phyloP scores from a whole-genome alignment of 2,797 vertebrate genomes.

The Notolepis coatsorum region DNA sequence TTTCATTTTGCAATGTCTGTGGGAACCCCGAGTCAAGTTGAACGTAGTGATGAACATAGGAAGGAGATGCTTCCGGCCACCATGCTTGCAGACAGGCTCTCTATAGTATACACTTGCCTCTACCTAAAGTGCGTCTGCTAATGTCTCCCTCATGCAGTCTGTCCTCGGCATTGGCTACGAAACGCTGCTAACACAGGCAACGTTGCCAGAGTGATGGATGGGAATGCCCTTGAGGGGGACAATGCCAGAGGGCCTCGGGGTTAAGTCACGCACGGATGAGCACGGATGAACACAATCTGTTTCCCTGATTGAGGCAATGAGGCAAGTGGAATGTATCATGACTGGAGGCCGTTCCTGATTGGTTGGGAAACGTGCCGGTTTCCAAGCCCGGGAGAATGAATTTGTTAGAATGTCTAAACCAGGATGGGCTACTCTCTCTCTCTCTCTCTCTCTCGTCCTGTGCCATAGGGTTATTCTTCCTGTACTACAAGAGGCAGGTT shows the following conservation, averaged over 20 bases:
- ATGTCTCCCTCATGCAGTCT: constrained; percentile 26
- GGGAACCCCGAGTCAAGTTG: too few species aligned
- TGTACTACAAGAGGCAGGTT: too few species aligned
- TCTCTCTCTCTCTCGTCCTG: too few species aligned
- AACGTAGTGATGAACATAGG: too few species aligned
- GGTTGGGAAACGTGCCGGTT: constrained; percentile 20
- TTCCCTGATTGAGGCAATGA: constrained; percentile 14
- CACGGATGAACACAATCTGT: constrained; percentile 28
- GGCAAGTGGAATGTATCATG: neutral
- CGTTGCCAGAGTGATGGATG: constrained; percentile 61
- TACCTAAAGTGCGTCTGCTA: constrained; percentile 37
- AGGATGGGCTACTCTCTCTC: too few species aligned
- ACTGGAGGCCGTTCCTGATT: constrained; percentile 36
- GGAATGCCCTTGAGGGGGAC: constrained; percentile 47
- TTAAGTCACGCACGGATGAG: constrained; percentile 37
- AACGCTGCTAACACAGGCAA: constrained; percentile 49
- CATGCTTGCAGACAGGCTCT: too few species aligned
- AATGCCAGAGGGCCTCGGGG: constrained; percentile 35
- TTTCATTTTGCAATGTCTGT: too few species aligned
- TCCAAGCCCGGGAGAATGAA: neutral
- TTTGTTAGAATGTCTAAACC: constrained; percentile 17
- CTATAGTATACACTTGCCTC: neutral
- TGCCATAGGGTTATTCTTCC: too few species aligned
- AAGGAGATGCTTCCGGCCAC: too few species aligned
- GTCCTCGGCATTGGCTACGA: constrained; percentile 15